Conservation (phyloP, 2,113 vertebrate species). For the Paradisaea rubra region DNA sequence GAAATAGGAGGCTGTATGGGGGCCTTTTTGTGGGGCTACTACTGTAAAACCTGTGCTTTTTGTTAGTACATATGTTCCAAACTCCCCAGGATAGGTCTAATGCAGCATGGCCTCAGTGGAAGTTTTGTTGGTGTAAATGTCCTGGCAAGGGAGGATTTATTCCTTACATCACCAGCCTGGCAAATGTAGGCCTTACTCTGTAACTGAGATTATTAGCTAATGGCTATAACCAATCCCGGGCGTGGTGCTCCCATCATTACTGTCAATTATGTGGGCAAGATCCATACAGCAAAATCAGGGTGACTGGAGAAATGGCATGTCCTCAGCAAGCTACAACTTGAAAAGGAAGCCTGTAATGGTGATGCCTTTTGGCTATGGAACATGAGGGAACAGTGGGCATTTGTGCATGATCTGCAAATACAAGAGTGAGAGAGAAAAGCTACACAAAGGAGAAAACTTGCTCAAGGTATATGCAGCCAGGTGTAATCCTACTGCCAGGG, state of each 20-base stretch:
- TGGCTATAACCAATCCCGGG: slow-evolving; percentile 20
- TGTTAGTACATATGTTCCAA: background rate
- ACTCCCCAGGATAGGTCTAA: background rate
- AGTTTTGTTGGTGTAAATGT: background rate
- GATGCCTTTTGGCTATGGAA: slow-evolving; percentile 50
- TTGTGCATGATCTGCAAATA: slow-evolving; percentile 28
- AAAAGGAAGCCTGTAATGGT: slow-evolving; percentile 32
- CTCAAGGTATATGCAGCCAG: background rate
- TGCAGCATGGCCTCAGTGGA: background rate
- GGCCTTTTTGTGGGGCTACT: background rate
- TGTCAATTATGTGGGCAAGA: slow-evolving; percentile 35
- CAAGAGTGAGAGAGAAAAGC: background rate
- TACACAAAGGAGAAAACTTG: background rate
- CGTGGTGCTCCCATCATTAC: slow-evolving; percentile 1
- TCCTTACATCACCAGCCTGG: background rate
- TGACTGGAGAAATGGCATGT: background rate
- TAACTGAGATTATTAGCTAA: slow-evolving; percentile 15
- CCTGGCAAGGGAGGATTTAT: background rate
- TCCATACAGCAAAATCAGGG: slow-evolving; percentile 17
- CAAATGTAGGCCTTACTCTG: background rate
- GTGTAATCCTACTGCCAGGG: background rate
- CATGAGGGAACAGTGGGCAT: slow-evolving; percentile 45
- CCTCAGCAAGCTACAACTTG: slow-evolving; percentile 40
- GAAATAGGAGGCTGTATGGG: background rate
- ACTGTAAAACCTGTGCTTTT: background rate